These are phyloP conservation scores for Meloidogyne hapla DNA, from an alignment of 1,140 invertebrate genomes.

Conservation along the genomic window DNA sequence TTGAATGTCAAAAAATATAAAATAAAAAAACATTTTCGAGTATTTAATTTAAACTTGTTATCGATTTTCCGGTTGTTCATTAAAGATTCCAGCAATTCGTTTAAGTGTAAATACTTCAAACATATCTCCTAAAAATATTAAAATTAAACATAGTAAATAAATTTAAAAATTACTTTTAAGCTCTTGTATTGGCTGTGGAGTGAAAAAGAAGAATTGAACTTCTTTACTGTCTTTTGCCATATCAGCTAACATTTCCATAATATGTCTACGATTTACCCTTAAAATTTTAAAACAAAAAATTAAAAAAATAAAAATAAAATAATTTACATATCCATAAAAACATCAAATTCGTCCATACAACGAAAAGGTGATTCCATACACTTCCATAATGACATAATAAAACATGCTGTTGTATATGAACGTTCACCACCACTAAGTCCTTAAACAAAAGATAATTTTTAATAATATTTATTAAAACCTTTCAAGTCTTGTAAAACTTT, in stretches of 20 bases:
- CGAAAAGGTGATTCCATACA: slow-evolving; percentile 85
- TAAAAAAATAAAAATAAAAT: neutral
- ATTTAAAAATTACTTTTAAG: slow-evolving; percentile 24
- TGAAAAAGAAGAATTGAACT: slow-evolving; percentile 62
- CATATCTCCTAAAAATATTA: slow-evolving; percentile 2
- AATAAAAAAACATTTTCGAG: no score
- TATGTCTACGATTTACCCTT: slow-evolving; percentile 22
- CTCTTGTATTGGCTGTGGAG: slow-evolving; percentile 56
- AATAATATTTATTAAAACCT: slow-evolving; percentile 28
- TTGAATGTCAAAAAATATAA: no score
- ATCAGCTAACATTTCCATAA: slow-evolving; percentile 49
- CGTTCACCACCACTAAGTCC: slow-evolving; percentile 86
- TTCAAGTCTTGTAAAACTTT: slow-evolving; percentile 33
- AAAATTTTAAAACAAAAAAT: no score
- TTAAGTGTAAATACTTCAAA: slow-evolving; percentile 13
- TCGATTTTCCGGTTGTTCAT: neutral
- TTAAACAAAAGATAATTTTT: slow-evolving; percentile 34
- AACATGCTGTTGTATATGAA: slow-evolving; percentile 88
- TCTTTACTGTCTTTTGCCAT: slow-evolving; percentile 41
- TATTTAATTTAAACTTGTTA: neutral
- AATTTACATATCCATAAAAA: slow-evolving; percentile 78
- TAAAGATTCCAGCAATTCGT: slow-evolving; percentile 19
- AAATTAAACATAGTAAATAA: no score
- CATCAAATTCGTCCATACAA: slow-evolving; percentile 95
- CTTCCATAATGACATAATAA: slow-evolving; percentile 89